Percentiles rank a stretch among this genome's conserved stretches.
phyloP scores from a whole-genome alignment of 1,140 invertebrate species.

The Camponotus pennsylvanicus region DNA sequence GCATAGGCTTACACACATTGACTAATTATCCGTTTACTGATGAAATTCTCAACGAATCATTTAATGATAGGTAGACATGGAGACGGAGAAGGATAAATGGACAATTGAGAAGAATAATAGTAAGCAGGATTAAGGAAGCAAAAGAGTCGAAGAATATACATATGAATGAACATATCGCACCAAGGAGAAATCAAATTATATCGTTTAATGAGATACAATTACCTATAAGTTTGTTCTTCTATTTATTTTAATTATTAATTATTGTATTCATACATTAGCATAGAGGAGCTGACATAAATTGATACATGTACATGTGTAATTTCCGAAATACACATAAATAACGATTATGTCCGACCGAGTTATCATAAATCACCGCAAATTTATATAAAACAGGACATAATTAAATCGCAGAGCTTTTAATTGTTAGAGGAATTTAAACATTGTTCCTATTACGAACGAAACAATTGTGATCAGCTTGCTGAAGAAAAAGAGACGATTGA shows the following conservation, averaged over 20 bases:
- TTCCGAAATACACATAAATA: neutral
- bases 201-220: slow-evolving; percentile 78
- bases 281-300: slow-evolving; percentile 40
- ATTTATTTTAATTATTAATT: slow-evolving; percentile 80
- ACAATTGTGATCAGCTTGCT: no score
- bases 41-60: slow-evolving; percentile 22
- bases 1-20: slow-evolving; percentile 17
- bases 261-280: slow-evolving; percentile 78
- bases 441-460: no score
- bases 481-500: no score
- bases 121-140: no score
- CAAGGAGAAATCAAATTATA: slow-evolving; percentile 84
- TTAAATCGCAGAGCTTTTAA: no score
- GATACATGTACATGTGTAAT: slow-evolving; percentile 5
- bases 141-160: neutral
- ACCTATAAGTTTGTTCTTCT: slow-evolving; percentile 70
- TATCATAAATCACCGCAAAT: neutral
- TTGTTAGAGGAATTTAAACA: no score
- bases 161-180: slow-evolving; percentile 78
- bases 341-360: slow-evolving; percentile 28
- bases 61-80: slow-evolving; percentile 45
- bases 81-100: no score
- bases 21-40: slow-evolving; percentile 29
- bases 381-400: no score
- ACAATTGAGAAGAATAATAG: no score